Evolutionary conservation across 2,888 invertebrate species (phyloP), one percentile per base, ranked within the genome.

Genomic region (Hedychridium roseum): DNA sequence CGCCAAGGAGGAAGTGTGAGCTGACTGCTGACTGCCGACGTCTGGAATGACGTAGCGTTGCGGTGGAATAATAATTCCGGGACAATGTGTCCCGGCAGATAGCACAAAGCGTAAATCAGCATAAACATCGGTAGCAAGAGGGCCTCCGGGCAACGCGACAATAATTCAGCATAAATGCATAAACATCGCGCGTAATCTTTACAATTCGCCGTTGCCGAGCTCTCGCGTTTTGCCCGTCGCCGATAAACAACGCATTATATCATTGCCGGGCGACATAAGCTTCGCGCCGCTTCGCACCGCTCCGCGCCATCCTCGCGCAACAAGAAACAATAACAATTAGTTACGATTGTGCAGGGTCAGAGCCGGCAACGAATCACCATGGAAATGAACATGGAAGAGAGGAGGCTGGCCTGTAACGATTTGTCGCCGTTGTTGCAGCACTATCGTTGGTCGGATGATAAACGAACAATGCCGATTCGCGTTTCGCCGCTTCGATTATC

Each of bases 21-120:
- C 3, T 7, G 20, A 3, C n/a, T 6, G 11, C 16, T 6, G 27
- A 27, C 9, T 12, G 6, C 21, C 32, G 28, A 32, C 12, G 1
- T 36, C 47, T 42, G 42, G 56, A 48, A 47, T 53, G 57, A 53
- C 48, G 56, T 60, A 60, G 60, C 41, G 41, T 40, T 43, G 57
- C 50, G 53, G 56, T 56, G 58, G 74, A 76, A 77, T 75, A 77
- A 77, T 76, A 76, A 76, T 76, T 76, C 70, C 65, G 58, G 71
- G 70, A 76, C 76, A 76, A 75, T 74, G 77, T 77, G 76, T 77
- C 71, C 73, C 68, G 60, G 74, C 66, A 76, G 77, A 78, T 76
- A 74, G 75, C 74, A 77, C 75, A 76, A 76, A 73, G 76, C 77
- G 76, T 78, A 77, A 78, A 78, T 78, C 77, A 77, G 77, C 74